Evolutionary conservation across 2,888 invertebrate species (phyloP).

Genomic region (Clivina fossor): DNA sequence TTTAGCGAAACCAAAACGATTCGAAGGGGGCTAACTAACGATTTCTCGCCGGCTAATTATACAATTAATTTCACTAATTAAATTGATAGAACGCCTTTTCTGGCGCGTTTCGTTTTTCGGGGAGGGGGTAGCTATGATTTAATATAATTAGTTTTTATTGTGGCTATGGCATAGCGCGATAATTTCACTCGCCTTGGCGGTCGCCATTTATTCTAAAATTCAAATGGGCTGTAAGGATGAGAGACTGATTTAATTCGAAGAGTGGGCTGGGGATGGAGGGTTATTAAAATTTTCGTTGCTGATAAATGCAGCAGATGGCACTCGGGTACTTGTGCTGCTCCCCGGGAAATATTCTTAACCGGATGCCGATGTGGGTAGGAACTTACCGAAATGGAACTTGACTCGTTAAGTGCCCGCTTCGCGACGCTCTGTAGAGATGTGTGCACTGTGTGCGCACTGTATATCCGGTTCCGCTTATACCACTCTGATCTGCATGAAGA

Average conservation of each 20-base stretch:
- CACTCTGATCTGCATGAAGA: too few relatives aligned
- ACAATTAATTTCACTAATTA: constrained; percentile 15
- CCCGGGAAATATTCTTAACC: too few relatives aligned
- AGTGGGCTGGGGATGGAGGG: too few relatives aligned
- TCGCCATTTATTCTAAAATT: constrained; percentile 12
- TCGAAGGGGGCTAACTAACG: background rate
- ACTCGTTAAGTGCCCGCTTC: too few relatives aligned
- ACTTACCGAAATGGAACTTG: too few relatives aligned
- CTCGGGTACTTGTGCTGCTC: too few relatives aligned
- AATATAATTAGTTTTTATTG: constrained; percentile 19
- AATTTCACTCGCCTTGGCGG: background rate
- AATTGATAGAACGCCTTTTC: constrained; percentile 7
- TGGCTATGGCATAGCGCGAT: background rate
- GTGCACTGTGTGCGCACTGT: too few relatives aligned
- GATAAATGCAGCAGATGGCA: constrained; percentile 6
- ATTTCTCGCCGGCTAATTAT: constrained; percentile 3
- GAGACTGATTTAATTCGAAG: too few relatives aligned
- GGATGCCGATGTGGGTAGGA: too few relatives aligned
- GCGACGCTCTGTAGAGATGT: too few relatives aligned
- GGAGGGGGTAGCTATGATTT: constrained; percentile 5
- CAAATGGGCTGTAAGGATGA: constrained; percentile 1
- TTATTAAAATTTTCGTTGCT: constrained; percentile 12
- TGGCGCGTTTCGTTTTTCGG: background rate
- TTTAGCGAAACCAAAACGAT: too few relatives aligned
- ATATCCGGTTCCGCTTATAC: too few relatives aligned